These are phyloP conservation scores for Phataginus tetradactyla DNA, from an alignment of 2,797 vertebrate genomes.

Conservation along the genomic window DNA sequence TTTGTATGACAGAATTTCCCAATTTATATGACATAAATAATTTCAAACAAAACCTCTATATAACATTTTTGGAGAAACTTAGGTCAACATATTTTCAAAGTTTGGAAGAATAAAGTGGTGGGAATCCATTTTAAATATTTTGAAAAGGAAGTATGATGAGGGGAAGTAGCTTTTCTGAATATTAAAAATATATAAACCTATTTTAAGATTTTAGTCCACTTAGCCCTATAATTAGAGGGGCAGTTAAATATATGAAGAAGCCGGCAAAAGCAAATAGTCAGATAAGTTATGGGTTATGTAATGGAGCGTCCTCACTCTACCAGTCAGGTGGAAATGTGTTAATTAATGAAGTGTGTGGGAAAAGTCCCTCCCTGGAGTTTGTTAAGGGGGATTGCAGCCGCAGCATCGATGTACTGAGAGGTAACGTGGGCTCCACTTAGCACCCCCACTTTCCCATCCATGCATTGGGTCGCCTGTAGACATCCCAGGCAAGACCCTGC, in stretches of 20 bases:
- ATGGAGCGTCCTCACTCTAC: neutral
- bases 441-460: neutral
- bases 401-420: neutral
- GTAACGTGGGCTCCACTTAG: neutral
- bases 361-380: neutral
- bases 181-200: neutral
- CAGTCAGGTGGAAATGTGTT: neutral
- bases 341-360: neutral
- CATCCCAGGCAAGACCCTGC: neutral
- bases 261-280: neutral
- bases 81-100: conserved; percentile 9
- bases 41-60: neutral
- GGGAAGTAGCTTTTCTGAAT: neutral
- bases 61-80: neutral
- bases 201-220: neutral
- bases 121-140: neutral
- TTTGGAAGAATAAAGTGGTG: neutral
- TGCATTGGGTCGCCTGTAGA: neutral
- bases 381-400: too few relatives aligned
- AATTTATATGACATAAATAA: neutral
- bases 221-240: neutral
- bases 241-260: neutral
- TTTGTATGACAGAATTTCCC: neutral
- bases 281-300: neutral
- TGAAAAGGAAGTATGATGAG: neutral